phyloP scores from a whole-genome alignment of 53 echinoderm and acorn worm genomes.

The Antedon mediterranea region DNA sequence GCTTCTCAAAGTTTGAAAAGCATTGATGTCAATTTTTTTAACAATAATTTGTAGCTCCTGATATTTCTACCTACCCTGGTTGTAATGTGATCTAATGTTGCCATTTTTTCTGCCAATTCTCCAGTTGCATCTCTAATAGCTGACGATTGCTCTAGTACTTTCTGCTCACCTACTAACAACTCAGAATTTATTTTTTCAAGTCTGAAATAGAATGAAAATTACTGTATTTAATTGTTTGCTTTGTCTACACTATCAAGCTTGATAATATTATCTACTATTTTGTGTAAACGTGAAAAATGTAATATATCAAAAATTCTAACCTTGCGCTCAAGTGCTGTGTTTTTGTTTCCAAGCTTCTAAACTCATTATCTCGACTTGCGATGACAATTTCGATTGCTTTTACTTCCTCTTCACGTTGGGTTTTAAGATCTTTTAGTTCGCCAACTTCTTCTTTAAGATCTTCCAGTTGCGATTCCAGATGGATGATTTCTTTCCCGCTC shows the following conservation, averaged over 20 bases:
- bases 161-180: slow-evolving; percentile 42
- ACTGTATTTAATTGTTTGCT: no score
- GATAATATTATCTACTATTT: neutral
- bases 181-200: slow-evolving; percentile 64
- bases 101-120: slow-evolving; percentile 31
- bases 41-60: neutral
- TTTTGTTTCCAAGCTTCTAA: slow-evolving; percentile 50
- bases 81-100: slow-evolving; percentile 39
- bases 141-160: slow-evolving; percentile 27
- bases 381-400: slow-evolving; percentile 35
- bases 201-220: slow-evolving; percentile 17
- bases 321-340: slow-evolving; percentile 25
- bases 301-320: slow-evolving; percentile 16
- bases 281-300: neutral
- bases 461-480: slow-evolving; percentile 36
- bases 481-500: slow-evolving; percentile 27
- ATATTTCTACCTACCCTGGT: slow-evolving; percentile 52
- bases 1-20: no score
- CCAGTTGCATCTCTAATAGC: slow-evolving; percentile 37
- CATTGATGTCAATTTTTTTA: no score
- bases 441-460: slow-evolving; percentile 24
- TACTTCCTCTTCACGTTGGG: slow-evolving; percentile 23
- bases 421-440: slow-evolving; percentile 25
- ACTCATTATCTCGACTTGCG: slow-evolving; percentile 33
- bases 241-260: no score